Evolutionary conservation across 2,113 vertebrate genomes (phyloP).

Genomic region (Lipophrys pholis): DNA sequence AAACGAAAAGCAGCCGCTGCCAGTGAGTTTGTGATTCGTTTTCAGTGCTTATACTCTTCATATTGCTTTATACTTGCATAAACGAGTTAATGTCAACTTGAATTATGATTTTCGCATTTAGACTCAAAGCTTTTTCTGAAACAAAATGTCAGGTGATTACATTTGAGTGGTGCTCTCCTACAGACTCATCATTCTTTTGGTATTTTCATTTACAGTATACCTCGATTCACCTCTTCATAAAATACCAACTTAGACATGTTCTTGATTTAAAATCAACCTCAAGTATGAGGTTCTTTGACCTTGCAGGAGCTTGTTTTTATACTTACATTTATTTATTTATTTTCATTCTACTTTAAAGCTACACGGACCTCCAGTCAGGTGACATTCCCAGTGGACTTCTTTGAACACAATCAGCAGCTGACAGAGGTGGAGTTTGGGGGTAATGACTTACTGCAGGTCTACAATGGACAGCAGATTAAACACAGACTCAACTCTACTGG

Average conservation of each 20-base stretch:
- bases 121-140: too few species aligned
- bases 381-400: constrained; percentile 99
- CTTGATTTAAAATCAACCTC: too few species aligned
- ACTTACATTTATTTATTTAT: constrained; percentile 13
- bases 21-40: constrained; percentile 81
- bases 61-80: neutral
- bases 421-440: constrained; percentile 98
- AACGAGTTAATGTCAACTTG: neutral
- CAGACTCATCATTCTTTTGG: too few species aligned
- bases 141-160: too few species aligned
- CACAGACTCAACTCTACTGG: constrained; percentile 98
- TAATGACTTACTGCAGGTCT: constrained; percentile 97
- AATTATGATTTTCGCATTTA: too few species aligned
- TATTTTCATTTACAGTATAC: too few species aligned
- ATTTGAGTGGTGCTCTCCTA: too few species aligned
- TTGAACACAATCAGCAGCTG: constrained; percentile 98
- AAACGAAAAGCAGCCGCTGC: constrained; percentile 94
- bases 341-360: constrained; percentile 76
- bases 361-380: constrained; percentile 95
- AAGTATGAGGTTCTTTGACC: too few species aligned
- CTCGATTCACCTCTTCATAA: too few species aligned
- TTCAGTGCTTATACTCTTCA: neutral
- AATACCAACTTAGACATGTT: too few species aligned
- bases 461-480: constrained; percentile 98
- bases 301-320: too few species aligned